Percentiles rank a stretch among this genome's conserved stretches.
These are phyloP conservation scores for Ondatra zibethicus DNA, from an alignment of 2,113 vertebrate genomes.

Conservation along the genomic window DNA sequence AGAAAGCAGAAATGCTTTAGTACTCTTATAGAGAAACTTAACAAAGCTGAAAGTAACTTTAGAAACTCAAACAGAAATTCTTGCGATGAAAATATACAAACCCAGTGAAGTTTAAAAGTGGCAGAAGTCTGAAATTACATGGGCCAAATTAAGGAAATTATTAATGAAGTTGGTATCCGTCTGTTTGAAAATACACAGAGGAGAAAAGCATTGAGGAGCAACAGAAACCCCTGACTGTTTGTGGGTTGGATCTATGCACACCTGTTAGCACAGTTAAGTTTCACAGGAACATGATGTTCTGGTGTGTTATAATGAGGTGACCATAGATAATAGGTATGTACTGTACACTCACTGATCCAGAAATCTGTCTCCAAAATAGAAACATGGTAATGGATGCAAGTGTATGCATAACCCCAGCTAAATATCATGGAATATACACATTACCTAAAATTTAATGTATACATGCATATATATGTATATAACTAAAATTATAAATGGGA, in stretches of 20 bases:
- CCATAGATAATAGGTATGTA: background rate
- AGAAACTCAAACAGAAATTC: background rate
- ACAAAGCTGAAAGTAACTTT: background rate
- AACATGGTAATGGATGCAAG: no score
- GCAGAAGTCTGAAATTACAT: background rate
- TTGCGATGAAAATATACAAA: background rate
- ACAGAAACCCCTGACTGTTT: no score
- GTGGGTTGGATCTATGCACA: no score
- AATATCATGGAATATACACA: no score
- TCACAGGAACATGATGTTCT: background rate
- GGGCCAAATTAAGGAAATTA: background rate
- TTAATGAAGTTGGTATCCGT: background rate
- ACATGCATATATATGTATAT: background rate
- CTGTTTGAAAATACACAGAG: background rate
- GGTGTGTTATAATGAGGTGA: background rate
- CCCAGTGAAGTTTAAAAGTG: background rate
- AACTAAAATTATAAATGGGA: background rate
- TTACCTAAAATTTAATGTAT: background rate
- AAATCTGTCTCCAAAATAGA: background rate
- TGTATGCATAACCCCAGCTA: background rate
- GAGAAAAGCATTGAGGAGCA: no score
- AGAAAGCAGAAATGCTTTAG: background rate
- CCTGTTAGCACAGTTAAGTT: background rate
- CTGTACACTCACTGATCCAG: background rate
- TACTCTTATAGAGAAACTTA: background rate